Percentiles rank a stretch among this genome's conserved stretches.
These are phyloP conservation scores for Drosophila anomelani DNA, from an alignment of 2,888 invertebrate genomes.

Conservation along the genomic window DNA sequence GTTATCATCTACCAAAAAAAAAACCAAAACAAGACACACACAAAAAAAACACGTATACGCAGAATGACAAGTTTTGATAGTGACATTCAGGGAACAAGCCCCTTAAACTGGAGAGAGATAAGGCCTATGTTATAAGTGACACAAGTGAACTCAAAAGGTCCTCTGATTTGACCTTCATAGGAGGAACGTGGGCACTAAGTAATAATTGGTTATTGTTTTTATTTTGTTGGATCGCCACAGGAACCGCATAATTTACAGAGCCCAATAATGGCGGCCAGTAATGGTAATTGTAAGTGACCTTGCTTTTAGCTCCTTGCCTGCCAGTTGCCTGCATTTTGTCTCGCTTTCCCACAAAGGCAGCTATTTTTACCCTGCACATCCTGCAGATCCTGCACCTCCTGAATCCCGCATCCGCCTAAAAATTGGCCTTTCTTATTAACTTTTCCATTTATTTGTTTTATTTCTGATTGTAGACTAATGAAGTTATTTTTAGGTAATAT, in stretches of 20 bases:
- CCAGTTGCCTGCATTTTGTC: constrained; percentile 6
- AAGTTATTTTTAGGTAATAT: no score
- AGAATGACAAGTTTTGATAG: constrained; percentile 61
- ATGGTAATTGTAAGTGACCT: constrained; percentile 71
- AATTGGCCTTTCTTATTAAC: background rate
- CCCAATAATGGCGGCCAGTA: constrained; percentile 65
- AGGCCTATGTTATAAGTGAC: background rate
- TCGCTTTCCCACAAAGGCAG: background rate
- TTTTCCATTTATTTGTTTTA: background rate
- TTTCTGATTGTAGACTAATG: background rate
- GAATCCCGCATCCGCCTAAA: background rate
- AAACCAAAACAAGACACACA: constrained; percentile 40
- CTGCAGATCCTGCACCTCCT: constrained; percentile 8
- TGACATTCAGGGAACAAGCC: constrained; percentile 51
- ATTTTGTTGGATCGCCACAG: constrained; percentile 61
- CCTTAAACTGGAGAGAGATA: constrained; percentile 5
- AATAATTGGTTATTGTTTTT: constrained; percentile 47
- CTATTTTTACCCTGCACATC: constrained; percentile 25
- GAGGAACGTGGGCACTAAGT: background rate
- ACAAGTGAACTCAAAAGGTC: constrained; percentile 1
- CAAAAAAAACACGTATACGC: constrained; percentile 15
- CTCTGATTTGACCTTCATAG: constrained; percentile 56
- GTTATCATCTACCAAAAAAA: constrained; percentile 61
- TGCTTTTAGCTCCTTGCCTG: constrained; percentile 19
- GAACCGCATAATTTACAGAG: constrained; percentile 63